Base-by-base conservation (phyloP, 1,140 invertebrate genomes). In the Aphelenchoides avenae region DNA sequence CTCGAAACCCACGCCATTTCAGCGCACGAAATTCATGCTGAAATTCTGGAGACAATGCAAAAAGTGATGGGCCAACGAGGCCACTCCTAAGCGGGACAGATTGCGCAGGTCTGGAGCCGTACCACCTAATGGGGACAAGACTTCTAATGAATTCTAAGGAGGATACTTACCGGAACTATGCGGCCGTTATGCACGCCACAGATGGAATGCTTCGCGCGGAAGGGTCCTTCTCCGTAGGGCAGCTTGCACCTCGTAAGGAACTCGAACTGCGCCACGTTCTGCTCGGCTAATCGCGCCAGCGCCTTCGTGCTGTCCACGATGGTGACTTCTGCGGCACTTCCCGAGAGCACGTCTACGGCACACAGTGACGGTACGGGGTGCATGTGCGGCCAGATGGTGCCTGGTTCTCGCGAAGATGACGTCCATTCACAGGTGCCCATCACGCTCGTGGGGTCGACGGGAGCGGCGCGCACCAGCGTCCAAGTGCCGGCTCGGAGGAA, bases 331-430 rank as follows among this genome's bases (percentile, higher is more conserved):
- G 61, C 61, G n/a, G 61, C 27, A 15, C 27, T 39, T 27, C 46
- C 46, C 18, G 43, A 48, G 7, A 64, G 18, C 11, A 36, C 43
- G 13, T 64, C 43, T 9, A 66, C 52, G 24, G 50, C 27, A 26
- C 29, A 18, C 26, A 66, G 15, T 13, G 62, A 40, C 7, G 61
- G 61, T 24, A 64, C 36, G 11, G n/a, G 20, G n/a, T 30, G 18
- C 22, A 67, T 33, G 41, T 64, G 62, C 5, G 61, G 59, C 60
- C 61, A 64, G 39, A 64, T 37, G 36, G 61, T 64, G 18, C 57
- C 27, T 13, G 61, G 44, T 42, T 63, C 61, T n/a, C 56, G 61
- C 6, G 61, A 42, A 15, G 49, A 36, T 7, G 26, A 42, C 9
- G 30, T 41, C 61, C 61, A 63, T 24, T 63, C 61, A 24, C 36